Percentiles rank a stretch among this genome's conserved stretches.
phyloP scores from a whole-genome alignment of 2,888 invertebrate species.

The Sminthurides aquaticus region DNA sequence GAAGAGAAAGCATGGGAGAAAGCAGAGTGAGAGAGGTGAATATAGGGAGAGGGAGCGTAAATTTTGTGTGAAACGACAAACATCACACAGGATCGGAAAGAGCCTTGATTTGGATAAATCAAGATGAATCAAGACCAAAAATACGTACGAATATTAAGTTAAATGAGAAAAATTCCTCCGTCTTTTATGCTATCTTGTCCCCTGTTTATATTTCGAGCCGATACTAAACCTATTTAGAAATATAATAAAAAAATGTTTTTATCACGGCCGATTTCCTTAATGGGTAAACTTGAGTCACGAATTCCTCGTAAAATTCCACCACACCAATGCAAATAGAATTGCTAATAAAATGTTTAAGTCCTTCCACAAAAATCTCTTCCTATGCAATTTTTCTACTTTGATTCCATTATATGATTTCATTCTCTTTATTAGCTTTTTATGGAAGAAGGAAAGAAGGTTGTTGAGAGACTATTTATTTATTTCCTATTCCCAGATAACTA shows the following conservation, averaged over 20 bases:
- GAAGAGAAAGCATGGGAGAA: no score
- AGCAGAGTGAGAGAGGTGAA: no score
- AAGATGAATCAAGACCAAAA: not conserved
- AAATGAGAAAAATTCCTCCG: constrained; percentile 17
- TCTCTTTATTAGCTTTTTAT: not conserved
- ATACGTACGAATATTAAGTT: no score
- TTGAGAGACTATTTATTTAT: not conserved
- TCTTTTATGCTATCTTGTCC: no score
- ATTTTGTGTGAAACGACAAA: no score
- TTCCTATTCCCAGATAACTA: not conserved
- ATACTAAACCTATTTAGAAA: constrained; percentile 13
- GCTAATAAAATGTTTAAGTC: constrained; percentile 19
- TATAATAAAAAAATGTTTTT: constrained; percentile 18
- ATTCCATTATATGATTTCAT: constrained; percentile 1
- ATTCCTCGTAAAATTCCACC: constrained; percentile 20
- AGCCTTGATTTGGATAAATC: not conserved
- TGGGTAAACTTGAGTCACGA: constrained; percentile 25
- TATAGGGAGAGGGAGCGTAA: no score
- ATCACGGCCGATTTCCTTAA: constrained; percentile 26
- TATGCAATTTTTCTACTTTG: constrained; percentile 14
- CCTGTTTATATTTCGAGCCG: constrained; percentile 7
- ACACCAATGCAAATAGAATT: constrained; percentile 20
- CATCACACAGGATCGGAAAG: no score
- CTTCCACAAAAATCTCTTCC: constrained; percentile 19
- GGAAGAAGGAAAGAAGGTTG: not conserved